Evolutionary conservation across 2,113 vertebrate genomes (phyloP).

Genomic region (Scomber colias): DNA sequence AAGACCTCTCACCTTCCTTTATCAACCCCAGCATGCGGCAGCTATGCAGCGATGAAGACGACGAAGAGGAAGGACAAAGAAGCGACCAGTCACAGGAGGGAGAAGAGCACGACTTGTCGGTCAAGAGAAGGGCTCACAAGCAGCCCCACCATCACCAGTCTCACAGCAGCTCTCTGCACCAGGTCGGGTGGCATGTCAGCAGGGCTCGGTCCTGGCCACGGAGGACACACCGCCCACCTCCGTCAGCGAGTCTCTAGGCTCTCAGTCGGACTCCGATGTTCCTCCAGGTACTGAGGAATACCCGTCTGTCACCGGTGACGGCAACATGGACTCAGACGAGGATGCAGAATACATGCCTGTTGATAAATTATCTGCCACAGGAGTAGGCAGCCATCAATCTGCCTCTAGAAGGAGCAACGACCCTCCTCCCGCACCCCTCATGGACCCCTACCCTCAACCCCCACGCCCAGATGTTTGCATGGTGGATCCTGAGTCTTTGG

Average conservation of each 20-base stretch:
- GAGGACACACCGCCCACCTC: conserved; percentile 97
- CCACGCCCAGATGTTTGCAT: conserved; percentile 97
- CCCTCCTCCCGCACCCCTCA: conserved; percentile 89
- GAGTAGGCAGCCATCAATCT: conserved; percentile 84
- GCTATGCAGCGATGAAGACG: conserved; percentile 90
- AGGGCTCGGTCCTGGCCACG: conserved; percentile 73
- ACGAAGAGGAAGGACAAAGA: conserved; percentile 83
- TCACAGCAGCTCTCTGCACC: conserved; percentile 70
- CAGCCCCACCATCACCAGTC: conserved; percentile 86
- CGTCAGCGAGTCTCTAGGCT: conserved; percentile 92
- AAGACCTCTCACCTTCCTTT: conserved; percentile 95
- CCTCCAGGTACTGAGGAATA: conserved; percentile 93
- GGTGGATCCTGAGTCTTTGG: conserved; percentile 93
- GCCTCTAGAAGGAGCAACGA: conserved; percentile 86
- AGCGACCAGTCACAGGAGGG: conserved; percentile 83
- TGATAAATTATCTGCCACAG: conserved; percentile 85
- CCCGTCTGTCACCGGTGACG: conserved; percentile 91
- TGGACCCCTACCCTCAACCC: conserved; percentile 90
- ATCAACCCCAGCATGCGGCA: conserved; percentile 92
- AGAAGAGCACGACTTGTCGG: conserved; percentile 82
- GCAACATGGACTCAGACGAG: conserved; percentile 91
- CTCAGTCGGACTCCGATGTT: conserved; percentile 95
- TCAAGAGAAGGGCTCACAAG: conserved; percentile 85
- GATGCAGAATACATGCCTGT: conserved; percentile 94
- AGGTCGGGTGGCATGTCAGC: conserved; percentile 71